Conservation (phyloP, 2,113 vertebrate species). For the Prinia subflava region DNA sequence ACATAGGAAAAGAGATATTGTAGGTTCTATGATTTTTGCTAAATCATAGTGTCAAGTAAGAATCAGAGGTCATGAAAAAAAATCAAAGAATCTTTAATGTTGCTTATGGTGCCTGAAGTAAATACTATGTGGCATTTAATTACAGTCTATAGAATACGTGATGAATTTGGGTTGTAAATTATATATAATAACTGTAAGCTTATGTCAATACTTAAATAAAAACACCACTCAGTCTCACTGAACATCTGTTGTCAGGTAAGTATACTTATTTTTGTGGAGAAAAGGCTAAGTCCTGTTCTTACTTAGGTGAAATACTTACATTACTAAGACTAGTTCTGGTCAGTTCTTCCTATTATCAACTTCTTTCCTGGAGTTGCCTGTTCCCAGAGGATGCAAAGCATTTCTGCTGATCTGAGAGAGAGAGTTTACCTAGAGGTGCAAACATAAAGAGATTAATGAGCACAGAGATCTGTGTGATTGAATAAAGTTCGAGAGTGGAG, state of each 20-base stretch:
- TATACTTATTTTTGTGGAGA: not conserved
- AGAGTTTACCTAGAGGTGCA: not conserved
- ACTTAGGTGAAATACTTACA: not conserved
- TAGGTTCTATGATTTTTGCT: not conserved
- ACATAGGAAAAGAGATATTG: not conserved
- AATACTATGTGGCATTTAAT: not conserved
- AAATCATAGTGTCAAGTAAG: not conserved
- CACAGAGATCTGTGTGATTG: not conserved
- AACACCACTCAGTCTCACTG: not conserved
- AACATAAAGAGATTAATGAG: not conserved
- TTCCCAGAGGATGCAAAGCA: not conserved
- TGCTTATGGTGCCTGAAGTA: not conserved
- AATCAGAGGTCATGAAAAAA: not conserved
- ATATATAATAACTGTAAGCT: not conserved
- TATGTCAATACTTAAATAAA: not conserved
- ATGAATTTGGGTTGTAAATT: not conserved
- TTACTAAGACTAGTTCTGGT: not conserved
- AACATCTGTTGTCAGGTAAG: not conserved
- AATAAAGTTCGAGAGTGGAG: not conserved
- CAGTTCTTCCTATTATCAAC: not conserved
- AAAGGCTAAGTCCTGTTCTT: not conserved
- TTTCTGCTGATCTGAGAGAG: not conserved
- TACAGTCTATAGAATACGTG: not conserved
- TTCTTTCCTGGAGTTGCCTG: not conserved
- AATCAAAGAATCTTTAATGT: not conserved